Percentiles rank a stretch among this genome's conserved stretches.
Evolutionary conservation across 2,113 vertebrate genomes (phyloP).

Genomic region (Mesembrinibis cayennensis): DNA sequence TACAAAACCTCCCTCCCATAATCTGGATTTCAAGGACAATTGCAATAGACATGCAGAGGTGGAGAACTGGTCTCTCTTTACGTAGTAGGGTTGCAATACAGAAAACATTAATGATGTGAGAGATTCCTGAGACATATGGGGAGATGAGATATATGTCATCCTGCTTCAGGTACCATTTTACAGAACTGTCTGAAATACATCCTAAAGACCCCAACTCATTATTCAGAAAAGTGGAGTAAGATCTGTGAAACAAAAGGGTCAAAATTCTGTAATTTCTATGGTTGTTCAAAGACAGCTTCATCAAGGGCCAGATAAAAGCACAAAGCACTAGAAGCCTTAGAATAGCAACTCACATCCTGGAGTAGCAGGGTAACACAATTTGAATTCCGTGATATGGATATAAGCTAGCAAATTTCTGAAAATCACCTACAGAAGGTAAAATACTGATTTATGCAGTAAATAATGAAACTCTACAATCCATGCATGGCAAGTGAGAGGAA

Average conservation of each 20-base stretch:
- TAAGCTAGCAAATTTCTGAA: neutral
- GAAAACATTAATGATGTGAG: neutral
- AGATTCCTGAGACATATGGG: neutral
- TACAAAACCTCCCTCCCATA: neutral
- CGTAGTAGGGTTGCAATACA: neutral
- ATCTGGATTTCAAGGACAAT: neutral
- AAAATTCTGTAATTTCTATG: neutral
- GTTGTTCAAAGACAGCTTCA: neutral
- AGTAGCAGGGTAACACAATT: neutral
- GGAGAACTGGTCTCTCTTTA: neutral
- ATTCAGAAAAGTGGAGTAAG: neutral
- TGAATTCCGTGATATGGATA: neutral
- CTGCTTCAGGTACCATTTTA: neutral
- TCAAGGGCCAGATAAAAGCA: neutral
- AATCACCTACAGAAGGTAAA: neutral
- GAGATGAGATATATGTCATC: neutral
- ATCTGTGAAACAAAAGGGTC: neutral
- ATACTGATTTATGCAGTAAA: neutral
- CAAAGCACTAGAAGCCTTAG: neutral
- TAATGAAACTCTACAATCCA: neutral
- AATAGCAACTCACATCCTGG: neutral
- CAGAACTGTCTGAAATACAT: neutral
- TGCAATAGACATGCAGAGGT: fast-evolving
- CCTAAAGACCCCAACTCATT: neutral
- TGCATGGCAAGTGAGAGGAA: neutral